Conservation (phyloP, 2,888 invertebrate species). For the Heliconius cydno region DNA sequence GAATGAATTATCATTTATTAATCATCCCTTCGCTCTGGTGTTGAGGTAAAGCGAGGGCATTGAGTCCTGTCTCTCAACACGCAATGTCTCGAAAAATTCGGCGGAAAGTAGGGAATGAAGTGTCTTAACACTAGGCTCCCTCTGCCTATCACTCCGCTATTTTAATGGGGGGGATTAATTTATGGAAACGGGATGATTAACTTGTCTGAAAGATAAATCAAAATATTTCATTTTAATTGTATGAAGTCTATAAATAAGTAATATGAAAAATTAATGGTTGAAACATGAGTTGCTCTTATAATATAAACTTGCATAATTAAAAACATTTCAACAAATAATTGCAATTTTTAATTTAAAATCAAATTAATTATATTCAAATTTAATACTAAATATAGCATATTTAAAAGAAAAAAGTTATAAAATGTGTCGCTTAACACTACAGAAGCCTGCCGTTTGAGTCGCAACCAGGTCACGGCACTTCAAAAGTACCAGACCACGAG, state of each 20-base stretch:
- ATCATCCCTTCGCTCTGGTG: too few relatives aligned
- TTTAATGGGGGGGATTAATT: too few relatives aligned
- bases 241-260: not conserved
- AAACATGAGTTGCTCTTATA: not conserved
- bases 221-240: not conserved
- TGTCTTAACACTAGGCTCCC: too few relatives aligned
- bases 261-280: not conserved
- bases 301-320: too few relatives aligned
- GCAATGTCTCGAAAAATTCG: too few relatives aligned
- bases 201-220: not conserved
- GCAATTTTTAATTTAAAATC: not conserved
- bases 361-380: not conserved
- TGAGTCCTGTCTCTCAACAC: too few relatives aligned
- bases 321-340: not conserved
- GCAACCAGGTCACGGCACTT: conserved; percentile 46
- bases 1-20: too few relatives aligned
- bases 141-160: too few relatives aligned
- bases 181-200: not conserved
- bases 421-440: conserved; percentile 31
- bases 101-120: too few relatives aligned
- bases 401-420: conserved; percentile 5
- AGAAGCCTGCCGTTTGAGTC: conserved; percentile 39
- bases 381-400: not conserved
- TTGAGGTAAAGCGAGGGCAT: too few relatives aligned
- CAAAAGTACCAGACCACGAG: conserved; percentile 45